Base-by-base conservation (phyloP, 2,113 vertebrate species). In the Nansenia antarctica region DNA sequence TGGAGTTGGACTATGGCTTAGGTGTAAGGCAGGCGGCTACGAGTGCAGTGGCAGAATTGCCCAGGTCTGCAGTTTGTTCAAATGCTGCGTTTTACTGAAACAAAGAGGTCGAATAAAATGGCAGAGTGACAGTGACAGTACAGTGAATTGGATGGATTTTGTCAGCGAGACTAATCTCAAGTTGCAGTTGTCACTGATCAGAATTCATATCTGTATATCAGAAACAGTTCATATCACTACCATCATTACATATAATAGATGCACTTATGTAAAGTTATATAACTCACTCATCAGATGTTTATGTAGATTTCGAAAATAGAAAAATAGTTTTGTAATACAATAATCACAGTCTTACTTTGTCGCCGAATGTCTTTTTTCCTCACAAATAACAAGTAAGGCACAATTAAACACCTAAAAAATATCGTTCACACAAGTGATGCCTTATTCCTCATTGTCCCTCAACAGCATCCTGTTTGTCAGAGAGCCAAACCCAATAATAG, bases 1-100 rank as follows among this genome's bases (percentile, higher is more conserved):
- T 90, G 85, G 85, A 85, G 87, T 88, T 80, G 77, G 86, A 86
- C 82, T 77, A 86, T 79, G 88, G 86, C 87, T 87, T 89, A 85
- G 63, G 81, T 80, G 82, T 69, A 34, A 72, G 79, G 82, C 5
- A 3, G 7, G 22, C 11, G 83, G 87, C 78, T 74, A 81, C n/a
- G 75, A 79, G 82, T 76, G 85, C 81, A 83, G 80, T 82, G 78
- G 74, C 64, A 76, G 72, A 26, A 55, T 80, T 78, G 77, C 83
- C 70, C 72, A 24, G 53, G 9, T 55, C 65, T 55, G 73, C 80
- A 55, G 84, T 80, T 76, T 77, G 74, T 78, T 66, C 74, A 45
- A 62, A 64, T 65, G 29, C 67, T 72, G 6, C 64, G 24, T 58
- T 75, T 74, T 66, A 60, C 30, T 55, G 22, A 9, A 55, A 12